Evolutionary conservation across 2,797 vertebrate genomes (phyloP), one percentile per base, ranked within the genome.

Genomic region (Ctenopoma kingsleyae): DNA sequence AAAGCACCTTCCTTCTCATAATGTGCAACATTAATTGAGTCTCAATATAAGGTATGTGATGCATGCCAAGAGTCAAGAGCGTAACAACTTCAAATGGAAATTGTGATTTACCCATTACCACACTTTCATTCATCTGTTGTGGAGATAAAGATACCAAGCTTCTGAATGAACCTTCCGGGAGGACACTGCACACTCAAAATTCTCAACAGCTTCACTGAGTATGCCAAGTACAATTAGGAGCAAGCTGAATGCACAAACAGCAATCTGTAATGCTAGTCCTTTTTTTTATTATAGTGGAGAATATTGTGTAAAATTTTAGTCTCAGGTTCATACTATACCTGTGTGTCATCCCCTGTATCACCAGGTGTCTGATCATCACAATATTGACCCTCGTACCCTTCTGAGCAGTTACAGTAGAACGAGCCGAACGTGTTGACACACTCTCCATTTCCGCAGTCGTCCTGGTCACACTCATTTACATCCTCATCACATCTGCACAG

Each of bases 331-430:
- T 22, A 44, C 46, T 6, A 0, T 82, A 93, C 92, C 92, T 92
- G 89, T 1, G 65, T 90, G 83, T 91, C 92, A 9, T 86, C 86
- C 0, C 94, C 96, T 2, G 92, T 94, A 15, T 95, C 94, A 1
- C 92, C 93, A 10, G 93, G 90, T 0, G 90, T 93, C 11, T 92
- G 90, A 68, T 95, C 93, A 4, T 92, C 93, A 22, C 98, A 99
- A 50, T 94, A 86, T 80, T 93, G 95, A 3, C 97, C 97, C 87
- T 97, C 95, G 0, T 92, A 98, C 11, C 96, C 97, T 0, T 93
- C 90, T 0, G 96, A 96, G 85, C 98, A 99, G 93, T 98, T 99
- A 78, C 98, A 99, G 53, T 94, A 92, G 90, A 97, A 99, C 0
- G 96, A 95, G 17, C 97, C 97, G 0, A 96, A 96, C 0, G 96